Base-by-base conservation (phyloP, 2,888 invertebrate genomes). In the Coelopa pilipes region DNA sequence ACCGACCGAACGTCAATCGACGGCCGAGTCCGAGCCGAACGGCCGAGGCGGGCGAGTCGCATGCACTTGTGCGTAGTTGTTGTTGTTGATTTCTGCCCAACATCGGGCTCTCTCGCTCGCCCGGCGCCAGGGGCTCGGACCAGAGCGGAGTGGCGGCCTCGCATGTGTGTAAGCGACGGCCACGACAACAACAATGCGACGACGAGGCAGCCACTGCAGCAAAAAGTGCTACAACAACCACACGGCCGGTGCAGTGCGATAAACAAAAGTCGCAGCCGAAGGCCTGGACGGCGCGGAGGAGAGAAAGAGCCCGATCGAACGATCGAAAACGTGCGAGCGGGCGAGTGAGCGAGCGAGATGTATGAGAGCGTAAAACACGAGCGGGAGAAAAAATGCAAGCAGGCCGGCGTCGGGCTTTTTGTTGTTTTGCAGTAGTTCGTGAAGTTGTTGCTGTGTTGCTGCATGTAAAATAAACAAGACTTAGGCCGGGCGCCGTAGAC, bases 401-500 rank as follows among this genome's bases (percentile, higher is more conserved):
- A 75, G 63, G 45, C 21, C 12, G 19, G 47, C 70, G 70, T 55
- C 70, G 62, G 66, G 62, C 63, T 60, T 50, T 66, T 45, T 69
- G 46, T 75, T 66, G 73, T 70, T 62, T 15, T 70, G 53, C 34
- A n/a, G 57, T 19, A 59, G 55, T 62, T 47, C 53, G 46, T 72
- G 19, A 69, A 21, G 60, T 59, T 49, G 24, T 73, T 70, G 19
- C 19, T 71, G 55, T 69, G 60, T 47, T 34, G 34, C 34, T 34
- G 59, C 57, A 45, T 45, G 69, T 15, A 62, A 70, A 70, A 70
- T 46, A 60, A 60, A 70, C 49, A 49, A 46, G 46, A 15, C n/a
- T 70, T 47, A 34, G 70, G 24, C 70, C 60, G 70, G 66, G 72
- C 60, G 76, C 76, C 63, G 74, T 77, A 79, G 77, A 80, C 79